Evolutionary conservation across 2,888 invertebrate species (phyloP), one percentile per base, ranked within the genome.

Genomic region (Temnothorax unifasciatus): DNA sequence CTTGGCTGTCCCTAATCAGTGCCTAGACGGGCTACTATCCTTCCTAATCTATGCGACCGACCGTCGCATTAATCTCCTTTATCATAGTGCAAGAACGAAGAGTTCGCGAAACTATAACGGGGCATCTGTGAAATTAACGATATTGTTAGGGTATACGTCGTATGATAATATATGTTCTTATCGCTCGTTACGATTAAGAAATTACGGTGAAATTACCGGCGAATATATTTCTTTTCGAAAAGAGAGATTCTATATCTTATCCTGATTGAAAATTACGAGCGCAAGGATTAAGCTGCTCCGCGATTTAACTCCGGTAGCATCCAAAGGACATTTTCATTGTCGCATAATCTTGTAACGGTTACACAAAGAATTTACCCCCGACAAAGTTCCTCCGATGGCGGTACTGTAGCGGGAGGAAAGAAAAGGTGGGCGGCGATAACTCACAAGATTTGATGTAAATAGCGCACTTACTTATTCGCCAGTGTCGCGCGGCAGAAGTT

Each of bases 391-490:
- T 77, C 79, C 61, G 73, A 76, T 15, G 82, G 82, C 69, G 64
- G 44, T 18, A 68, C 21, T 47, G 25, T 18, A 29, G 29, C 66
- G 66, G 47, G 41, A 68, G 59, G 68, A 85, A 83, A 83, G 83
- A 83, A 85, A 34, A 83, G 82, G 85, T 63, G 74, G 74, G 74
- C 69, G 83, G 86, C 92, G 92, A 94, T 94, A 94, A 94, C 91
- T 94, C 93, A 94, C 91, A 91, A 93, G 93, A 94, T 93, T 93
- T 92, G 93, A 94, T 94, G 94, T 94, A 94, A 94, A 94, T 94
- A 94, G 93, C 92, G 93, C 93, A 93, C 93, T 94, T 93, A 93
- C 92, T 94, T 94, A 94, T 94, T 93, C 93, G 93, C 93, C 92
- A 92, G 91, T 91, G 90, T 90, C 90, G 87, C 90, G 88, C 88